Base-by-base conservation (phyloP, 2,113 vertebrate species). In the Tinamus guttatus region DNA sequence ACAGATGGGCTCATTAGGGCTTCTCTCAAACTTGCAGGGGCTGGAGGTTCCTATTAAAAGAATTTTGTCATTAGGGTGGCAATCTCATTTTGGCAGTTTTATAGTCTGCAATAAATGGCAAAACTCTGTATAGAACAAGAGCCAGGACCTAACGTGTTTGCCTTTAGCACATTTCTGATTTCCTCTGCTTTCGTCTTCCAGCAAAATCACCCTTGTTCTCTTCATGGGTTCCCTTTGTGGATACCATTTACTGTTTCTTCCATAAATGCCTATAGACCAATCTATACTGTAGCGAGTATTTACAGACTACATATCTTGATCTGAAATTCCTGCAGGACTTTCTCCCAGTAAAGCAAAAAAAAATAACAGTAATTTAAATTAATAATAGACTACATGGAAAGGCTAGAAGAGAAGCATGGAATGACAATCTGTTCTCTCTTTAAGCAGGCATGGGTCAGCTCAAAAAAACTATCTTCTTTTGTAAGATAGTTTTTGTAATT, bases 211-310 rank as follows among this genome's bases (percentile, higher is more conserved):
- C 1, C 89, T 93, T 92, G n/a, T 92, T 96, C 83, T 89, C 81
- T 79, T 91, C 89, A 92, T 38, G n/a, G n/a, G 32, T 90, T 56
- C 91, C 89, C 75, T 83, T 65, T 69, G 90, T 92, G 91, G 89
- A 75, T 95, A 20, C 94, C 78, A 90, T 79, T 84, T 93, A 94
- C 85, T 49, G 79, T 89, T 92, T 96, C 69, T 82, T 89, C 75
- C 1, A 0, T 11, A 5, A 91, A 96, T 62, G 49, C 30, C 71
- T 94, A 41, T 15, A 76, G 77, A 84, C 58, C 52, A 59, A 94
- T 82, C 78, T 92, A 71, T 52, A 58, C 62, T 70, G 90, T 47
- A 70, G 78, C 8, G 52, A 80, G 36, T 69, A 87, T 74, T 87
- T 82, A 63, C 58, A 94, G 75, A 94, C 43, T 76, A 54, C 71